Evolutionary conservation across 92 coral and sea anemone genomes (phyloP).

Genomic region (Scolanthus callimorphus): DNA sequence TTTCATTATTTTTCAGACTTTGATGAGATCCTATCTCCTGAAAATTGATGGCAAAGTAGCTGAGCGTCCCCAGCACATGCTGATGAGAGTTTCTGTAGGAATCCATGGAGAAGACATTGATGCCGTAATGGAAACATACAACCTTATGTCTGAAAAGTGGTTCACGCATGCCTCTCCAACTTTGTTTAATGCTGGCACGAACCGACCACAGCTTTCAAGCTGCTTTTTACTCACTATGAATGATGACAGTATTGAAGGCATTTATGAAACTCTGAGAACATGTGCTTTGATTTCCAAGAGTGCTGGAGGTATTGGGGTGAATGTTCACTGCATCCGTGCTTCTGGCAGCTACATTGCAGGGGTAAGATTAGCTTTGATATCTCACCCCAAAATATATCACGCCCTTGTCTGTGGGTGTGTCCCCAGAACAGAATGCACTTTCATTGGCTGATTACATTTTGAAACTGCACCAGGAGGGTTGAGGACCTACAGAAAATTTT

Average conservation of each 20-base stretch:
- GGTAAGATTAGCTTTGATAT: no score
- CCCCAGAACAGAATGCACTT: no score
- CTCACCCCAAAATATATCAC: no score
- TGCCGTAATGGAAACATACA: slow-evolving; percentile 87
- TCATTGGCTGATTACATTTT: no score
- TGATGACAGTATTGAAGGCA: slow-evolving; percentile 96
- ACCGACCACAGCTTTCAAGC: slow-evolving; percentile 91
- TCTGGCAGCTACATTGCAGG: slow-evolving; percentile 99
- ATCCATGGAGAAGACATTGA: slow-evolving; percentile 88
- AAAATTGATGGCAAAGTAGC: slow-evolving; percentile 87
- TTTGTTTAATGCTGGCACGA: slow-evolving; percentile 88
- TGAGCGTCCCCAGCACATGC: slow-evolving; percentile 96
- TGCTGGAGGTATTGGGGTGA: slow-evolving; percentile 97
- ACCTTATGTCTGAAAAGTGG: slow-evolving; percentile 89
- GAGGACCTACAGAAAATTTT: no score
- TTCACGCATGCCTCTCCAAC: slow-evolving; percentile 98
- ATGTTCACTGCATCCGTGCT: slow-evolving; percentile 82
- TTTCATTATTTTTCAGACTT: slow-evolving; percentile 78
- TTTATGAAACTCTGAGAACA: slow-evolving; percentile 85
- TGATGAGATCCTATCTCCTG: slow-evolving; percentile 88
- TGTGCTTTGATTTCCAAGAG: slow-evolving; percentile 92
- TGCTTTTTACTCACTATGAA: slow-evolving; percentile 84
- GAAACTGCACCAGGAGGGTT: no score
- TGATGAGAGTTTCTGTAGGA: slow-evolving; percentile 95
- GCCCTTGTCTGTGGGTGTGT: no score